Evolutionary conservation across 2,888 invertebrate genomes (phyloP).

Genomic region (Drosophila formosana): DNA sequence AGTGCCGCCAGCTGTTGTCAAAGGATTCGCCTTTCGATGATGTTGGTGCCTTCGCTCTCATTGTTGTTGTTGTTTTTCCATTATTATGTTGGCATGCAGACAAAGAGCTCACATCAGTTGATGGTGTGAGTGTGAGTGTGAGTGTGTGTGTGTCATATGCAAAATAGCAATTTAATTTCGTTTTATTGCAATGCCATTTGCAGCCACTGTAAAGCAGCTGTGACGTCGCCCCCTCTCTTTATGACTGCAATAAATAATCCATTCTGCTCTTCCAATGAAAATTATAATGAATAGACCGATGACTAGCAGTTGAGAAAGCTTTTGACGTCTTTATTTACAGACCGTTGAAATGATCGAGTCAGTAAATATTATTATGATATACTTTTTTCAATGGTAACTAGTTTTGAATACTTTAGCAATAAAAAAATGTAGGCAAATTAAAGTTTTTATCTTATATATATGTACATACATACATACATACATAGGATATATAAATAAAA

Average conservation of each 20-base stretch:
- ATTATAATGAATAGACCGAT: constrained; percentile 59
- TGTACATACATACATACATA: too few relatives aligned
- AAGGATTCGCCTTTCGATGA: constrained; percentile 54
- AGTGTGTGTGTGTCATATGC: constrained; percentile 63
- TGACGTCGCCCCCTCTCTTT: constrained; percentile 37
- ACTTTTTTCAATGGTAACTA: too few relatives aligned
- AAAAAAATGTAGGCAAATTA: too few relatives aligned
- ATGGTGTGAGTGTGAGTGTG: constrained; percentile 37
- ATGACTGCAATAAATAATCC: constrained; percentile 62
- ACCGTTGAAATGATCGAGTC: too few relatives aligned
- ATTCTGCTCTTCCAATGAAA: constrained; percentile 19
- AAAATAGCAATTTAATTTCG: constrained; percentile 78
- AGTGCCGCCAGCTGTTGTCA: constrained; percentile 70
- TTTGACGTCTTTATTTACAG: background rate
- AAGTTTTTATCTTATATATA: too few relatives aligned
- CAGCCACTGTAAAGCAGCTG: constrained; percentile 68
- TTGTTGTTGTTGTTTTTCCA: constrained; percentile 31
- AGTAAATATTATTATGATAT: too few relatives aligned
- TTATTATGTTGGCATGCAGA: constrained; percentile 57
- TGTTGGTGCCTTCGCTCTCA: background rate
- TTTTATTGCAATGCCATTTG: constrained; percentile 77
- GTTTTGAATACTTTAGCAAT: too few relatives aligned
- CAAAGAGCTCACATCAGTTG: constrained; percentile 66
- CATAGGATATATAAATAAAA: too few relatives aligned
- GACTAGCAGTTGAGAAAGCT: constrained; percentile 13